Evolutionary conservation across 2,113 vertebrate species (phyloP).

Genomic region (Chionodraco myersi): DNA sequence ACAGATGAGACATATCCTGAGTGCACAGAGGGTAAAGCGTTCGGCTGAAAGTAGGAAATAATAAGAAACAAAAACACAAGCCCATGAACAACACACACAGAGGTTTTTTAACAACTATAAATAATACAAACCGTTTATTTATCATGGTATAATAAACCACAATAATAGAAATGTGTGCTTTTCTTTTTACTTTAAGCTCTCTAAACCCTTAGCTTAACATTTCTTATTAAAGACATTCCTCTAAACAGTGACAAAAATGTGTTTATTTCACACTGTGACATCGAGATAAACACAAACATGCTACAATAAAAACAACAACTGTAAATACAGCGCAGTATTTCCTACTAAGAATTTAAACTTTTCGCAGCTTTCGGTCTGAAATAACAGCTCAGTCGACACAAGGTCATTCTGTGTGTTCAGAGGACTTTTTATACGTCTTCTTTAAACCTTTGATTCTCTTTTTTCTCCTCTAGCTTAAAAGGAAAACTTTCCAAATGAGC

Average conservation of each 20-base stretch:
- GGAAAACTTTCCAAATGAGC: conserved; percentile 30
- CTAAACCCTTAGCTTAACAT: background rate
- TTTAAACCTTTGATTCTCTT: conserved; percentile 5
- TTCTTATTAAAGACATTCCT: conserved; percentile 46
- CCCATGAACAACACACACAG: background rate
- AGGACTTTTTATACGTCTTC: conserved; percentile 14
- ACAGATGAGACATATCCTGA: conserved; percentile 30
- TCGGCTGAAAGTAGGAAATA: conserved; percentile 34
- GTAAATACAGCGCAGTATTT: background rate
- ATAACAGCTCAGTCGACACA: conserved; percentile 4
- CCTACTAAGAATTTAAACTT: background rate
- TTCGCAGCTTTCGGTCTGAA: conserved; percentile 15
- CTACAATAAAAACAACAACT: background rate
- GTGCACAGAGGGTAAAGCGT: background rate
- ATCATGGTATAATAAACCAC: too few species aligned
- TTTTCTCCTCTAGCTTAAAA: conserved; percentile 15
- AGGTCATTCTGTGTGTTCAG: background rate
- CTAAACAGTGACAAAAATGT: conserved; percentile 18
- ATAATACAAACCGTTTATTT: too few species aligned
- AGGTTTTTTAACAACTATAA: conserved; percentile 3
- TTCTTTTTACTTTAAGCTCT: conserved; percentile 16
- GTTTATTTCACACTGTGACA: conserved; percentile 12
- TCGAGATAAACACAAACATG: conserved; percentile 10
- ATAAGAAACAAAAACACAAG: conserved; percentile 8
- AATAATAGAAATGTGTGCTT: background rate